Conservation (phyloP, 2,797 vertebrate species). For the Pristis pectinata region DNA sequence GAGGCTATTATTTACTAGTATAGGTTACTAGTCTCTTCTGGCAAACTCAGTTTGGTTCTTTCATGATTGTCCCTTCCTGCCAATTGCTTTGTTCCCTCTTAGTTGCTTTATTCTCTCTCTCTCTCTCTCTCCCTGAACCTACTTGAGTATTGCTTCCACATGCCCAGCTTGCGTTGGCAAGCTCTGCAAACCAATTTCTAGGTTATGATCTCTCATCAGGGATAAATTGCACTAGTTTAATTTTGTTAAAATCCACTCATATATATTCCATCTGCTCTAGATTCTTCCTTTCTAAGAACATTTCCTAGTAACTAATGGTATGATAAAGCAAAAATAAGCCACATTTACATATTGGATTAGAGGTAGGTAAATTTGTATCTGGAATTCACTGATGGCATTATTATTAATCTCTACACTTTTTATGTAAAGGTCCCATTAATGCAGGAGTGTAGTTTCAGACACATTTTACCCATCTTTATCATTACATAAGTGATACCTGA, state of each 20-base stretch:
- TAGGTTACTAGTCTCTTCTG: too few species aligned
- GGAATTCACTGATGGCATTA: neutral
- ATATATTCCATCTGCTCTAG: neutral
- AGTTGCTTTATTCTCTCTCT: neutral
- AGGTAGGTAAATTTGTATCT: neutral
- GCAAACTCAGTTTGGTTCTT: too few species aligned
- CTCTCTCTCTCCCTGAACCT: neutral
- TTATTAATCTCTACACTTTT: neutral
- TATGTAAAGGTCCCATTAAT: neutral
- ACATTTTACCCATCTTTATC: slow-evolving; percentile 17
- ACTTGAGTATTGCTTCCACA: too few species aligned
- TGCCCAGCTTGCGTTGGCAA: neutral
- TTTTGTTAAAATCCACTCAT: neutral
- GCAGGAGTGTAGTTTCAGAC: neutral
- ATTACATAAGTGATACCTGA: slow-evolving; percentile 27
- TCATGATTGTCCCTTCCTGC: too few species aligned
- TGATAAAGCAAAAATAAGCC: neutral
- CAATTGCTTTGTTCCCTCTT: too few species aligned
- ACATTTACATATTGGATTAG: neutral
- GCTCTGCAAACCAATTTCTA: neutral
- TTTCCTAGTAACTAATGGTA: neutral
- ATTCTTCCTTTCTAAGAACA: neutral
- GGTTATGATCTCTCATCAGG: neutral
- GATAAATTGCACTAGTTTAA: neutral
- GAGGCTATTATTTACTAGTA: neutral